Percentiles rank a stretch among this genome's conserved stretches.
Evolutionary conservation across 2,797 vertebrate species (phyloP).

Genomic region (Acipenser ruthenus): DNA sequence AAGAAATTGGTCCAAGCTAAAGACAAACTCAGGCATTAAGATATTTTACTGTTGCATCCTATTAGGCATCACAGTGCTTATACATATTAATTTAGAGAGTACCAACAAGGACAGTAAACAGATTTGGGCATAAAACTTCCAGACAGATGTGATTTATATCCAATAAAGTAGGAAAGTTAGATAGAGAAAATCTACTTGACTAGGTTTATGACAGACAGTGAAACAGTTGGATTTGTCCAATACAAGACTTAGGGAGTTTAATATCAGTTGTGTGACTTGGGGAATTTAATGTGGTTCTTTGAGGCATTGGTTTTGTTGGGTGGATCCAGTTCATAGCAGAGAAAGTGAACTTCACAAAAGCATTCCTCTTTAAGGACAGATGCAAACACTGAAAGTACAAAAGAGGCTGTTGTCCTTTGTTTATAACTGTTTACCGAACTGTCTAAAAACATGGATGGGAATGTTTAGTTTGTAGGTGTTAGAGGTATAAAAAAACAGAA

Average conservation of each 20-base stretch:
- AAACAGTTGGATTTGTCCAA: conserved; percentile 41
- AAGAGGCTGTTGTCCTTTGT: no score
- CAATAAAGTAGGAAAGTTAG: conserved; percentile 54
- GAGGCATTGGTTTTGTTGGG: no score
- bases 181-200: conserved; percentile 54
- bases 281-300: no score
- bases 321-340: no score
- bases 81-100: conserved; percentile 78
- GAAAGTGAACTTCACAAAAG: no score
- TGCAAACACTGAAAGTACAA: no score
- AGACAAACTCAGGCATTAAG: conserved; percentile 50
- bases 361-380: no score
- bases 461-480: no score
- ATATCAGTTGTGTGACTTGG: no score
- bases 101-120: conserved; percentile 72
- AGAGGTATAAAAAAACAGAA: no score
- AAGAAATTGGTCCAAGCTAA: conserved; percentile 37
- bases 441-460: no score
- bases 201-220: conserved; percentile 63
- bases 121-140: conserved; percentile 67
- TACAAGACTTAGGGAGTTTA: background rate
- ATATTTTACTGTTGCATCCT: conserved; percentile 55
- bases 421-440: no score
- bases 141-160: conserved; percentile 63
- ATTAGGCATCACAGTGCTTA: conserved; percentile 56